Evolutionary conservation across 2,888 invertebrate species (phyloP), one percentile per base, ranked within the genome.

Genomic region (Hemicrepidius hirtus): DNA sequence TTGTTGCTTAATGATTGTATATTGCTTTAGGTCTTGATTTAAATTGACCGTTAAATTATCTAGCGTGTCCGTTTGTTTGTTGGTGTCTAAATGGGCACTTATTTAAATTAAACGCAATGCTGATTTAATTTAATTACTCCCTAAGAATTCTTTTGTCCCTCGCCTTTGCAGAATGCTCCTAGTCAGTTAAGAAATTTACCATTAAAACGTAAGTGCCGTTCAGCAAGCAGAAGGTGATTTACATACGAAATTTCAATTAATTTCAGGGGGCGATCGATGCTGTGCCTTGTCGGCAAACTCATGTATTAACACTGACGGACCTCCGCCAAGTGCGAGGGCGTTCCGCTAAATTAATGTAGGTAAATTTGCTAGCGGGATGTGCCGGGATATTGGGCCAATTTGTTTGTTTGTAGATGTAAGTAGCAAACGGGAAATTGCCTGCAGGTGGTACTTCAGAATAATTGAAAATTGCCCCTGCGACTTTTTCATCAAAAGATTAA

Each of bases 1-100:
- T 81, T 79, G 80, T 78, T 80, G 79, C 78, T 82, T 82, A 83
- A 83, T 81, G 83, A 82, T 83, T 82, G 81, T 82, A 81, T 81
- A 83, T 81, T 79, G 80, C 81, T 77, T 73, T 72, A 78, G 77
- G 80, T 80, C 79, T 80, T 81, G 81, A 82, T 82, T 82, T 82
- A 82, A 82, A 82, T 79, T 79, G 81, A 79, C 78, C 78, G 79
- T 77, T 82, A 80, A 81, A 80, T 80, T 81, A 80, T 80, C 80
- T 79, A 80, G 77, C 80, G 77, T 79, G 79, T 78, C 73, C 72
- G 78, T 76, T 77, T 77, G 75, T 77, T 75, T 72, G 76, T 72
- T 77, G 74, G 76, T 76, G 77, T 76, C 69, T 75, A 69, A 70
- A 73, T 73, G 74, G 76, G 66, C 75, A 74, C 75, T 76, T 76